phyloP scores from a whole-genome alignment of 1,140 invertebrate genomes.

The Drosophila aff. region DNA sequence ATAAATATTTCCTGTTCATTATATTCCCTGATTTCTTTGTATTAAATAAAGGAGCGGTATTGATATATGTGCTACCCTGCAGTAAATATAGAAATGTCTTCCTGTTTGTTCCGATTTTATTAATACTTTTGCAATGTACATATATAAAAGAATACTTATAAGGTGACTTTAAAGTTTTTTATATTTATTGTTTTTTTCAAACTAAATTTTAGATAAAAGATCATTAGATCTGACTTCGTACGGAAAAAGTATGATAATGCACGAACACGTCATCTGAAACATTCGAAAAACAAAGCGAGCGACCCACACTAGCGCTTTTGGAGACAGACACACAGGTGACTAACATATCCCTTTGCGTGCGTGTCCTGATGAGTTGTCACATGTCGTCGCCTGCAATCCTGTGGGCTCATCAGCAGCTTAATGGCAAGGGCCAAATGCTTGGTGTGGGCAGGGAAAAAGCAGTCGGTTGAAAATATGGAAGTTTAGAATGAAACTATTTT shows the following conservation, averaged over 20 bases:
- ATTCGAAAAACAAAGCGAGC: slow-evolving; percentile 12
- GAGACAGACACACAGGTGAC: slow-evolving; percentile 27
- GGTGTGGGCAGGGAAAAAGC: slow-evolving; percentile 26
- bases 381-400: slow-evolving; percentile 63
- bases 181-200: too few relatives aligned
- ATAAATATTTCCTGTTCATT: too few relatives aligned
- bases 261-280: neutral
- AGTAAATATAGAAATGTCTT: too few relatives aligned
- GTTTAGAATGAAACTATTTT: slow-evolving; percentile 69
- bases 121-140: too few relatives aligned
- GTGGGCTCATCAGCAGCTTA: slow-evolving; percentile 36
- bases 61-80: too few relatives aligned
- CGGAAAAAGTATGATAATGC: neutral
- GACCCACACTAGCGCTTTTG: neutral
- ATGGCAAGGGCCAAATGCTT: slow-evolving; percentile 7
- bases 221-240: too few relatives aligned
- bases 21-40: too few relatives aligned
- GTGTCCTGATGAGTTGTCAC: slow-evolving; percentile 73
- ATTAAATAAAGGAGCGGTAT: too few relatives aligned
- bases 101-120: too few relatives aligned
- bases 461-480: slow-evolving; percentile 71
- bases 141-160: too few relatives aligned
- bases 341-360: slow-evolving; percentile 57
- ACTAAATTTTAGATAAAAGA: too few relatives aligned
- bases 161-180: too few relatives aligned